These are phyloP conservation scores for Cydia splendana DNA, from an alignment of 1,140 invertebrate genomes.

Conservation along the genomic window DNA sequence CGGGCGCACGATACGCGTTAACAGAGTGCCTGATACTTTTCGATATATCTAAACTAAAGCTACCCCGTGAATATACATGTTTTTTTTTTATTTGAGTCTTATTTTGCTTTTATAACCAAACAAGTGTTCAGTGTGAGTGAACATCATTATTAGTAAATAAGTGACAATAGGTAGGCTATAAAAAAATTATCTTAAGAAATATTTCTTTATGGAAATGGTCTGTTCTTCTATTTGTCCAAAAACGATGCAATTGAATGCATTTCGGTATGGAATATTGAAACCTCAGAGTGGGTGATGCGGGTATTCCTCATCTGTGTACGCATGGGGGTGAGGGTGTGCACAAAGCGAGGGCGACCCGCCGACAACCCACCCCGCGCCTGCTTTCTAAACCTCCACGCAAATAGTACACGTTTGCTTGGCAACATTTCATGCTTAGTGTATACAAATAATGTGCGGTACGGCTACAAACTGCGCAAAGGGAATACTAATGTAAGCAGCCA, in stretches of 20 bases:
- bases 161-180: neutral
- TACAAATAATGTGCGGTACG: constrained; percentile 75
- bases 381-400: constrained; percentile 76
- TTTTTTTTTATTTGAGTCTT: neutral
- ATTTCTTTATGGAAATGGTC: neutral
- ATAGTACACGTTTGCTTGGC: constrained; percentile 78
- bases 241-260: constrained; percentile 76
- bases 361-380: constrained; percentile 52
- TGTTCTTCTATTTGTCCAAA: constrained; percentile 68
- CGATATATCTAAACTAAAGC: neutral
- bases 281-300: constrained; percentile 69
- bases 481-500: constrained; percentile 68
- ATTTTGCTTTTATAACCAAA: neutral
- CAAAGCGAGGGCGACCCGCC: constrained; percentile 49
- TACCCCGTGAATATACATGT: neutral
- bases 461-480: constrained; percentile 75
- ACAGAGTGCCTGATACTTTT: constrained; percentile 1
- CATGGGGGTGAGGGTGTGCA: constrained; percentile 53
- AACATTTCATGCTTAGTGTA: constrained; percentile 79
- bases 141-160: neutral
- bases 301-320: constrained; percentile 69
- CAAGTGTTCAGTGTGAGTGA: neutral
- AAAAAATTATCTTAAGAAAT: neutral
- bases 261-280: constrained; percentile 77
- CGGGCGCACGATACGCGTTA: constrained; percentile 40